Evolutionary conservation across 1,140 invertebrate species (phyloP).

Genomic region (Philaenus spumarius): DNA sequence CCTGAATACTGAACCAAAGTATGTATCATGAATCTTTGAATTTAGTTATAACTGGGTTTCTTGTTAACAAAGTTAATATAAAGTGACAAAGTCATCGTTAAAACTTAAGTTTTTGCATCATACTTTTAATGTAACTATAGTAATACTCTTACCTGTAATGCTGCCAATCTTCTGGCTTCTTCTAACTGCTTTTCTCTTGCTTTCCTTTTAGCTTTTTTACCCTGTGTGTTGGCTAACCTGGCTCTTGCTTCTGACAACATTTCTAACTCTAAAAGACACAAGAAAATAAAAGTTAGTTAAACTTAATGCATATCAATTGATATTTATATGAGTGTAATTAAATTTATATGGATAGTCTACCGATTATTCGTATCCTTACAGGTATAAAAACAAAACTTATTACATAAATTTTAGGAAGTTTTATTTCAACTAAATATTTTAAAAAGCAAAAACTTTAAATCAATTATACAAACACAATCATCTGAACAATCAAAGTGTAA

Average conservation of each 20-base stretch:
- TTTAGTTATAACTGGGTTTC: no score
- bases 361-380: background rate
- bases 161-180: conserved; percentile 92
- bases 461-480: no score
- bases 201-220: conserved; percentile 98
- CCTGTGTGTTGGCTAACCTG: conserved; percentile 96
- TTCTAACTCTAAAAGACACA: conserved; percentile 86
- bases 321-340: background rate
- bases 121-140: no score
- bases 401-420: no score
- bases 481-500: no score
- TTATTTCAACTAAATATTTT: no score
- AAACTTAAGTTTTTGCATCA: no score
- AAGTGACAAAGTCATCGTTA: no score
- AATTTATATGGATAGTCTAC: background rate
- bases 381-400: background rate
- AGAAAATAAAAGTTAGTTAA: conserved; percentile 30
- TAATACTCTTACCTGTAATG: conserved; percentile 87
- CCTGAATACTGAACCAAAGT: no score
- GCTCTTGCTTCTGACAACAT: conserved; percentile 99
- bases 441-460: no score
- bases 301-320: background rate
- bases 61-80: no score
- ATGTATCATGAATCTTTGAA: no score
- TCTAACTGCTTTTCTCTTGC: conserved; percentile 98